Conservation (phyloP, 2,797 vertebrate genomes). For the Falco peregrinus region DNA sequence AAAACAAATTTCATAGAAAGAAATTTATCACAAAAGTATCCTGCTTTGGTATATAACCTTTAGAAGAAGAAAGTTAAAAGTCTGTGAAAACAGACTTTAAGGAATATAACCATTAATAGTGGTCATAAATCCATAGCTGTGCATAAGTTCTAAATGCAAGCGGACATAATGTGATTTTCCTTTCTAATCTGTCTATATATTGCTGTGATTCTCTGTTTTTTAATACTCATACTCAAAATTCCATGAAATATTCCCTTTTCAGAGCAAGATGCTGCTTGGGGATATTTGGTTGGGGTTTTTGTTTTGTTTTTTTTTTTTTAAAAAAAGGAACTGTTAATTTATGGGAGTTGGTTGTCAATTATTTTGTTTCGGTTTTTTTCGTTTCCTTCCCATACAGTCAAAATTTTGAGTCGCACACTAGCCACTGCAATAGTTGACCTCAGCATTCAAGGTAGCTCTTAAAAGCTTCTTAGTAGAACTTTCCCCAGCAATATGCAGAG, state of each 20-base stretch:
- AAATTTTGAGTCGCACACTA: not conserved
- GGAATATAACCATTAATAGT: not conserved
- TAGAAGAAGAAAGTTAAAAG: not conserved
- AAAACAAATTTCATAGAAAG: not conserved
- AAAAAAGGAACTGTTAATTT: not conserved
- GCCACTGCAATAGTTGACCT: not conserved
- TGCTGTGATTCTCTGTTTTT: not conserved
- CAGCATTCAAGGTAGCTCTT: not conserved
- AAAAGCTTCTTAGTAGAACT: not conserved
- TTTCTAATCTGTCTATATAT: not conserved
- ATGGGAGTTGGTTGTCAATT: not conserved
- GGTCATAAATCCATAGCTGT: not conserved
- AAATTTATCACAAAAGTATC: not conserved
- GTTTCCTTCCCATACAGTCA: not conserved
- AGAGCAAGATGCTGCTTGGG: not conserved
- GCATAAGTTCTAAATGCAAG: not conserved
- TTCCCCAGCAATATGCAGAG: not conserved
- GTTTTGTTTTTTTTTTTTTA: not conserved
- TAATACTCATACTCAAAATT: not conserved
- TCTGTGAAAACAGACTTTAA: not conserved
- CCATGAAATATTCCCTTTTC: not conserved
- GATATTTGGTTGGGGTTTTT: too few species aligned
- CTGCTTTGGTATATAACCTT: not conserved
- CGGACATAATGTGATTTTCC: not conserved
- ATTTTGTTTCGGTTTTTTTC: not conserved